A percentile compares a stretch with the other conserved stretches of the same genome.
These are phyloP conservation scores for Caenorhabditis latens DNA, from an alignment of 1,140 invertebrate genomes.

Conservation along the genomic window DNA sequence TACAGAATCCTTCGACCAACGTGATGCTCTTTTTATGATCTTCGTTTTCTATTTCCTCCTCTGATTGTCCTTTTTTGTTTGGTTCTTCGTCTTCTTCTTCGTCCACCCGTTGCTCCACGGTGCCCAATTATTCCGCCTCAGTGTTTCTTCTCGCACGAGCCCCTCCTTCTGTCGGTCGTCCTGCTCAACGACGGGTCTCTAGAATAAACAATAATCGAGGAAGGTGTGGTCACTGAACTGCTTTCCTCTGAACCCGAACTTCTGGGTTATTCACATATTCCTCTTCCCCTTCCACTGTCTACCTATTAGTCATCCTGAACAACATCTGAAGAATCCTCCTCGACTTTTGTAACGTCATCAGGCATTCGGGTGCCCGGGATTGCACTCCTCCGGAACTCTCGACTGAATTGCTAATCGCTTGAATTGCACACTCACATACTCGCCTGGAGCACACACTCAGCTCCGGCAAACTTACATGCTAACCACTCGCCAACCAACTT, in stretches of 20 bases:
- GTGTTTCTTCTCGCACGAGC: conserved; percentile 41
- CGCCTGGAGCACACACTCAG: conserved; percentile 37
- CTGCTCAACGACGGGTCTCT: conserved; percentile 16
- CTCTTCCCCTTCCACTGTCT: neutral
- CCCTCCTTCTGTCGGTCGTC: neutral
- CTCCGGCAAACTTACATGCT: conserved; percentile 50
- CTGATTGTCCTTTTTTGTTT: conserved; percentile 36
- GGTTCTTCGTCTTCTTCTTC: neutral
- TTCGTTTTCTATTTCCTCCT: conserved; percentile 46
- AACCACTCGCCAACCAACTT: conserved; percentile 51
- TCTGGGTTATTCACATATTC: neutral
- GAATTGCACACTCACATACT: conserved; percentile 55
- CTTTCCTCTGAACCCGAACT: neutral
- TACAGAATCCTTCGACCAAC: neutral
- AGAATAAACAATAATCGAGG: conserved; percentile 42
- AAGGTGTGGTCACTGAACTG: conserved; percentile 33
- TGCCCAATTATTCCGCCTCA: conserved; percentile 54
- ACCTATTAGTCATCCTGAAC: conserved; percentile 22
- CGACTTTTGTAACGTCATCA: conserved; percentile 42
- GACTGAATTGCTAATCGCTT: conserved; percentile 53
- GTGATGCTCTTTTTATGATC: conserved; percentile 13
- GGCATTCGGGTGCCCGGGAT: conserved; percentile 49
- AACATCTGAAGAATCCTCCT: neutral
- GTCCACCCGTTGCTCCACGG: conserved; percentile 17
- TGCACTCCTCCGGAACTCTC: conserved; percentile 51